These are phyloP conservation scores for Oceanodroma tethys DNA, from an alignment of 2,113 vertebrate genomes.

Conservation along the genomic window DNA sequence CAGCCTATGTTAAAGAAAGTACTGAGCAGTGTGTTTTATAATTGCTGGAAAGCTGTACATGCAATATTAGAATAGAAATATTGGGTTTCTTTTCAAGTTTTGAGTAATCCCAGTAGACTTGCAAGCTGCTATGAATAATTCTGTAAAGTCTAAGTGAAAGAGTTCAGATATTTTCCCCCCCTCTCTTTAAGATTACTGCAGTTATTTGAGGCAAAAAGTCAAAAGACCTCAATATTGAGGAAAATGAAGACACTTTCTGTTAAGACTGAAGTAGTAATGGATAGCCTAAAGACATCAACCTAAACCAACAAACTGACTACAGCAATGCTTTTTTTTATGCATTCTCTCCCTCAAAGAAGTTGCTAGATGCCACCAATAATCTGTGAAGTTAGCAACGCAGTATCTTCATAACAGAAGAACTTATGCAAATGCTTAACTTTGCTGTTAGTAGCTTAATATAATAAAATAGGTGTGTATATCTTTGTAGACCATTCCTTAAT, in stretches of 20 bases:
- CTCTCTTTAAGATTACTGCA: neutral
- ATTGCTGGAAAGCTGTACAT: neutral
- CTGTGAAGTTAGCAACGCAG: neutral
- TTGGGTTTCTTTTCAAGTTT: conserved; percentile 17
- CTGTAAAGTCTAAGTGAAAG: neutral
- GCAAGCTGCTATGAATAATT: neutral
- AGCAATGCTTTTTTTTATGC: neutral
- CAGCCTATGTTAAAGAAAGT: neutral
- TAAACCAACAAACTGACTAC: neutral
- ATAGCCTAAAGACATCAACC: neutral
- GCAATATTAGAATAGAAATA: conserved; percentile 1
- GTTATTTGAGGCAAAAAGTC: neutral
- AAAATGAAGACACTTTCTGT: neutral
- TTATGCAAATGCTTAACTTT: neutral
- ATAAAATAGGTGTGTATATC: neutral
- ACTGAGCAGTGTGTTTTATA: neutral
- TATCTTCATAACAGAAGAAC: neutral
- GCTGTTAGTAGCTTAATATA: neutral
- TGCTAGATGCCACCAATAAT: neutral
- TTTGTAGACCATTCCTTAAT: neutral
- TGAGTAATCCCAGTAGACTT: conserved; percentile 1
- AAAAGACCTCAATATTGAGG: neutral
- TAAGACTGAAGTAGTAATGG: neutral
- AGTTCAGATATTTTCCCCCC: neutral
- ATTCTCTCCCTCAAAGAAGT: neutral